Percentiles rank a stretch among this genome's conserved stretches.
These are phyloP conservation scores for Nymphalis c-album DNA, from an alignment of 2,888 invertebrate species.

Conservation along the genomic window DNA sequence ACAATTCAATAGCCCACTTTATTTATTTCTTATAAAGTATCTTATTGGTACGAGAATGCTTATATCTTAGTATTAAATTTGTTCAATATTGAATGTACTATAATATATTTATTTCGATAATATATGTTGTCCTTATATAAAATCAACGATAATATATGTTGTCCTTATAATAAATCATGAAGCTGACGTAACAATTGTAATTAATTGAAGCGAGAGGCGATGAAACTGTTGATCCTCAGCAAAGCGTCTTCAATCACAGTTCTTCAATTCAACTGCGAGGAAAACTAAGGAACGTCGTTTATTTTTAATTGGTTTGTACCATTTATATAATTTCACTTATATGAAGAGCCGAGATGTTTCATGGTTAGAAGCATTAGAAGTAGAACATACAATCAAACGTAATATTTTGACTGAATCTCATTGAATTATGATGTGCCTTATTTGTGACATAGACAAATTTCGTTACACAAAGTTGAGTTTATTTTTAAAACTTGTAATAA, in stretches of 20 bases:
- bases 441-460: no score
- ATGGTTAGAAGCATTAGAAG: no score
- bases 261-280: slow-evolving; percentile 2
- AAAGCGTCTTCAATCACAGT: slow-evolving; percentile 3
- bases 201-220: neutral
- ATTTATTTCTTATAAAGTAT: slow-evolving; percentile 1
- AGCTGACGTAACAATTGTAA: neutral
- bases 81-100: no score
- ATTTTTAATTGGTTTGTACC: neutral
- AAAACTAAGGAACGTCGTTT: neutral
- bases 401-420: no score
- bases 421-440: no score
- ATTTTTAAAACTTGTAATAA: no score
- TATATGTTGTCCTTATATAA: no score
- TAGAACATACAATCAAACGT: no score
- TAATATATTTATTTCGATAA: no score
- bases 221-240: slow-evolving; percentile 5
- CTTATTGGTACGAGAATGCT: neutral
- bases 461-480: no score
- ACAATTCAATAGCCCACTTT: slow-evolving; percentile 1
- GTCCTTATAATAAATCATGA: neutral
- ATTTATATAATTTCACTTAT: neutral
- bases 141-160: no score
- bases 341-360: neutral
- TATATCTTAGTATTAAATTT: neutral